Base-by-base conservation (phyloP, 2,113 vertebrate genomes). In the Patagioenas fasciata region DNA sequence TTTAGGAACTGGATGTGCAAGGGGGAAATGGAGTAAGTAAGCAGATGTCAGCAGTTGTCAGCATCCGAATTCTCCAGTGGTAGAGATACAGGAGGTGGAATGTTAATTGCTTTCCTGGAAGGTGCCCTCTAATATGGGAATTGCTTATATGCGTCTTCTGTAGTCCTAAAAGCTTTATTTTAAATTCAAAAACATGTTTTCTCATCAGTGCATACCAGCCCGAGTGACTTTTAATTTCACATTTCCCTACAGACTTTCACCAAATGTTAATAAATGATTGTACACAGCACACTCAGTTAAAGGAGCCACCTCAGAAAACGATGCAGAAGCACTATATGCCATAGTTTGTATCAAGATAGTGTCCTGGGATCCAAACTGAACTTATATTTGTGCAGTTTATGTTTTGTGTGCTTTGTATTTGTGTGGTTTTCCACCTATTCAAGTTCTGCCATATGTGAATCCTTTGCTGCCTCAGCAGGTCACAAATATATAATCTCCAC, bases 41-140 rank as follows among this genome's bases (percentile, higher is more conserved):
- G 65, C 80, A 96, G 69, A 85, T 96, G 89, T 72, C 88, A 88
- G 38, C 0, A 2, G 44, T 32, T 96, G 93, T 89, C 88, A 94
- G 70, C 24, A 71, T 54, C 47, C 3, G 10, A 73, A 79, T 78
- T 94, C 94, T 81, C 89, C 78, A 48, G 50, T 15, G 88, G 83
- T 31, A 51, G 44, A 40, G 50, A 44, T 88, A 82, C 32, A 88
- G 83, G 42, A 89, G 58, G 58, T 89, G 82, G 84, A 97, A 97
- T 91, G 85, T 87, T 95, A 97, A 97, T 96, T 96, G 80, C 51
- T 95, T 50, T 89, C 86, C 92, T 87, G 72, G 57, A 91, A 85
- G 47, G 58, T 65, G 72, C 58, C 47, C 62, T 91, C 29, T 72
- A 88, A 70, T 89, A 83, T 48, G 29, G 50, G 51, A 92, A 88